A percentile compares a stretch with the other conserved stretches of the same genome.
Conservation (phyloP, 2,797 vertebrate genomes). For the Lithobates sylvaticus region DNA sequence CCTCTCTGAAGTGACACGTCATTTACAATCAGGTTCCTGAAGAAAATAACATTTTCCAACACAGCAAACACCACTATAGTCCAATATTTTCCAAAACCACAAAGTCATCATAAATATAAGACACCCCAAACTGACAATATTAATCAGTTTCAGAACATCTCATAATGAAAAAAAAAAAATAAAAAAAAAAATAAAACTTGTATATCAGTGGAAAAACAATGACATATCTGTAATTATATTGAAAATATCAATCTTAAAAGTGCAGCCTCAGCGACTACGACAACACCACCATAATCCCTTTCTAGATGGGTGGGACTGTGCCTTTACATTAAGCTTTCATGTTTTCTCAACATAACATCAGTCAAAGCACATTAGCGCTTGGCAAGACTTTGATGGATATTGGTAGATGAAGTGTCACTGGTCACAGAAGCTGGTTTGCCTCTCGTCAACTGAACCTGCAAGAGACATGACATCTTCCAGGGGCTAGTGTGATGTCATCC, state of each 20-base stretch:
- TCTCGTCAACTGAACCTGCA: constrained; percentile 36
- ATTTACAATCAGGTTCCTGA: too few relatives aligned
- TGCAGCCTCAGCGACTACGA: neutral
- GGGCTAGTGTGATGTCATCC: neutral
- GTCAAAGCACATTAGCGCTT: constrained; percentile 21
- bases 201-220: too few relatives aligned
- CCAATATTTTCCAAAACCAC: too few relatives aligned
- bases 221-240: neutral
- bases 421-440: constrained; percentile 6
- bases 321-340: constrained; percentile 28
- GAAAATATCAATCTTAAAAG: constrained; percentile 6
- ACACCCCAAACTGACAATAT: too few relatives aligned
- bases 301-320: neutral
- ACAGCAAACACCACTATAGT: too few relatives aligned
- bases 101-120: too few relatives aligned
- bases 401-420: constrained; percentile 8
- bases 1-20: too few relatives aligned
- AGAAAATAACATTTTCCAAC: too few relatives aligned
- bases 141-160: too few relatives aligned
- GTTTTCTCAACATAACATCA: constrained; percentile 20
- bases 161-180: too few relatives aligned
- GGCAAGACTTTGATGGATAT: constrained; percentile 13
- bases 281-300: neutral
- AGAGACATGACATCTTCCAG: constrained; percentile 20
- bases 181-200: too few relatives aligned